Evolutionary conservation across 2,888 invertebrate species (phyloP), one percentile per base, ranked within the genome.

Genomic region (Balanococcus diminutus): DNA sequence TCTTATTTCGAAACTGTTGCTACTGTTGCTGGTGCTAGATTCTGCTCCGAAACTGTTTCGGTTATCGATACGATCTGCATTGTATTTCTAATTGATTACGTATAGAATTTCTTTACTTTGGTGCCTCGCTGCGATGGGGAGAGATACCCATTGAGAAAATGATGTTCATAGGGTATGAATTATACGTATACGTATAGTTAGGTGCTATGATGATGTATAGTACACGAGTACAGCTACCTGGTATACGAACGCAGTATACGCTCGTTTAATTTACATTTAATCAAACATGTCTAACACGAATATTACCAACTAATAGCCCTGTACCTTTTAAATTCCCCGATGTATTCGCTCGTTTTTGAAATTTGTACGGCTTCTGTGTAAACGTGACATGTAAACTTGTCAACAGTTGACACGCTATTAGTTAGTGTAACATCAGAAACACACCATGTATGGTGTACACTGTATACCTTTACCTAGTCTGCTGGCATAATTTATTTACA

Each of bases 271-370:
- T 36, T 81, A 81, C 42, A 39, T 81, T 81, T 81, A 81, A 42
- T 81, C 81, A 81, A 81, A 81, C 81, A 81, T 81, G 81, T 81
- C 81, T 81, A 46, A 81, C 81, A 81, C 81, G 81, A 81, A 42
- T 81, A 81, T 81, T 81, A 81, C 46, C 32, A 42, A 42, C 81
- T 81, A 81, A 81, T 81, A 81, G 81, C 81, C 51, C 22, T 31
- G 11, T 81, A 81, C 81, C 81, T 81, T 81, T 81, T 42, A 46
- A 81, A 81, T 81, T 81, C 81, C 81, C 81, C 28, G 19, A 81
- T 42, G 81, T 81, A 81, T 81, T 81, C 42, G 25, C 81, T 81
- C 81, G 32, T 46, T 39, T 81, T 81, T 81, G 81, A 81, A 42
- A 81, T 81, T 81, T 81, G 46, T 81, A 81, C 42, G 46, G 32